Percentiles rank a stretch among this genome's conserved stretches.
These are phyloP conservation scores for Pseudoatta argentina DNA, from an alignment of 1,140 invertebrate genomes.

Conservation along the genomic window DNA sequence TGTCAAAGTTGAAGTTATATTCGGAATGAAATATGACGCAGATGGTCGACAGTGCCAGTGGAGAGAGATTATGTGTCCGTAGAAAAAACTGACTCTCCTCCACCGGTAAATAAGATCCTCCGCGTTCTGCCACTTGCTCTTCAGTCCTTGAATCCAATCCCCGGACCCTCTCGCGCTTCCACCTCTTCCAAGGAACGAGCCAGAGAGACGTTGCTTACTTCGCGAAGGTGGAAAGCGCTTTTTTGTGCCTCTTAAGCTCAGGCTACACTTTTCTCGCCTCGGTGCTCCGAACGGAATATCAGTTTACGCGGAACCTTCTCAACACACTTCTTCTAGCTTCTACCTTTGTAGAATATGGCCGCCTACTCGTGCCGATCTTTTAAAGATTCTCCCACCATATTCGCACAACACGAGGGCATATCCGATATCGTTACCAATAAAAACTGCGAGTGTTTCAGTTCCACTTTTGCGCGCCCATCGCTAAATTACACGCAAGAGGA, in stretches of 20 bases:
- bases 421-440: conserved; percentile 51
- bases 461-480: conserved; percentile 34
- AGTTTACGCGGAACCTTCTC: conserved; percentile 70
- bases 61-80: conserved; percentile 33
- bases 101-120: conserved; percentile 58
- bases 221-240: conserved; percentile 59
- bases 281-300: conserved; percentile 70
- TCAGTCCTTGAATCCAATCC: conserved; percentile 64
- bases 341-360: conserved; percentile 59
- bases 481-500: conserved; percentile 4
- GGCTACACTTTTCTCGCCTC: conserved; percentile 66
- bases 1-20: conserved; percentile 36
- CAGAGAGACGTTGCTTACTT: conserved; percentile 60
- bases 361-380: conserved; percentile 57
- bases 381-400: conserved; percentile 55
- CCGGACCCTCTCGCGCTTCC: conserved; percentile 1
- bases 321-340: conserved; percentile 39
- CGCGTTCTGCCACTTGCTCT: conserved; percentile 47
- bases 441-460: conserved; percentile 48
- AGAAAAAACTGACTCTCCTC: conserved; percentile 52
- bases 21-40: conserved; percentile 50
- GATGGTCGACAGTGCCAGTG: conserved; percentile 25
- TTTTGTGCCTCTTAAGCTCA: conserved; percentile 69
- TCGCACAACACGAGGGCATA: conserved; percentile 14
- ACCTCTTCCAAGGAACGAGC: conserved; percentile 33